phyloP scores from a whole-genome alignment of 2,888 invertebrate genomes.

The Polydrusus cervinus region DNA sequence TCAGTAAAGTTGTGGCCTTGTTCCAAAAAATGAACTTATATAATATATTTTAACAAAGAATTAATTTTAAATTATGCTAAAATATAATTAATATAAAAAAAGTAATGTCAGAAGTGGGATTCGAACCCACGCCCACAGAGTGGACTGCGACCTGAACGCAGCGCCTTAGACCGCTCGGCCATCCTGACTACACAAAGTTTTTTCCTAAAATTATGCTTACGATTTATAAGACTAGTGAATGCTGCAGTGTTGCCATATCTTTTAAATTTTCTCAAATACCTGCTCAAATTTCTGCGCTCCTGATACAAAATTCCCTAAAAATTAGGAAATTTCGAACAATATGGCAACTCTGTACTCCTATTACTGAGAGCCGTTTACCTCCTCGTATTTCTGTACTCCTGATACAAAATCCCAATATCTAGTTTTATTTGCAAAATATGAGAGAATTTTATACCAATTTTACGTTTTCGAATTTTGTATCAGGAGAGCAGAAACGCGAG shows the following conservation, averaged over 20 bases:
- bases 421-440: too few species aligned
- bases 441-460: too few species aligned
- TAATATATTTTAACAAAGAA: too few species aligned
- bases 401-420: background rate
- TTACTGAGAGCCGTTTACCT: background rate
- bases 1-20: too few species aligned
- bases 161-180: conserved; percentile 74
- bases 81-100: conserved; percentile 31
- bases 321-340: background rate
- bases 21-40: too few species aligned
- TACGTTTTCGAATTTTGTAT: too few species aligned
- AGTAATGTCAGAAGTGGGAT: conserved; percentile 67
- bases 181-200: conserved; percentile 51
- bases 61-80: too few species aligned
- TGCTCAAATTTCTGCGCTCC: background rate
- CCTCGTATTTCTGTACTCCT: background rate
- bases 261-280: background rate
- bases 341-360: background rate
- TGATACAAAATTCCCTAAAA: background rate
- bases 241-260: background rate
- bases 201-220: too few species aligned
- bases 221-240: background rate
- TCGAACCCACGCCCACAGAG: conserved; percentile 72
- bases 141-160: conserved; percentile 86
- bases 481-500: too few species aligned